Evolutionary conservation across 2,888 invertebrate species (phyloP).

Genomic region (Epinotia brunnichana): DNA sequence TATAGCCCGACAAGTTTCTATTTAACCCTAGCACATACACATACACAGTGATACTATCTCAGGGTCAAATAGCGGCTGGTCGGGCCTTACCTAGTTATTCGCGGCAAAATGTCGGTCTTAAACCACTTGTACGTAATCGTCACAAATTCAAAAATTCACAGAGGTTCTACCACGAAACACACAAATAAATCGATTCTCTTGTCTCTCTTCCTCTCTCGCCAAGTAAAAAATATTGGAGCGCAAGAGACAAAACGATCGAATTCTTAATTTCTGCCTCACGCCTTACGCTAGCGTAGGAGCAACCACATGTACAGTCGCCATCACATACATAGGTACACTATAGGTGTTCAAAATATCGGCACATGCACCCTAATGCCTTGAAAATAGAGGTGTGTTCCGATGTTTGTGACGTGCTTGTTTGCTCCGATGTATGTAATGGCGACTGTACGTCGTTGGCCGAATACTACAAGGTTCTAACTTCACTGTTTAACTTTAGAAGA

Average conservation of each 20-base stretch:
- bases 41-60: too few relatives aligned
- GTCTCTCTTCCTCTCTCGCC: background rate
- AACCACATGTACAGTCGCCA: too few relatives aligned
- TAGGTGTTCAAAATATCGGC: too few relatives aligned
- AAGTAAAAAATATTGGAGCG: background rate
- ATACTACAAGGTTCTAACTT: conserved; percentile 13
- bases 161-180: background rate
- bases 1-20: too few relatives aligned
- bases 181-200: background rate
- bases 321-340: too few relatives aligned
- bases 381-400: too few relatives aligned
- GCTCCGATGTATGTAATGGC: too few relatives aligned
- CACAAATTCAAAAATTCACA: background rate
- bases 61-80: too few relatives aligned
- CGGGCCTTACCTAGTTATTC: too few relatives aligned
- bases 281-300: background rate
- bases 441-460: background rate
- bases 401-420: too few relatives aligned
- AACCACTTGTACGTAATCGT: background rate
- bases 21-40: too few relatives aligned
- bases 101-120: background rate
- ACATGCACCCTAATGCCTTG: too few relatives aligned
- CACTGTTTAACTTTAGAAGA: background rate
- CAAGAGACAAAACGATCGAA: background rate
- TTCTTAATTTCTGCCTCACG: background rate